Evolutionary conservation across 2,888 invertebrate genomes (phyloP), one percentile per base, ranked within the genome.

Genomic region (Drosophila mimetica): DNA sequence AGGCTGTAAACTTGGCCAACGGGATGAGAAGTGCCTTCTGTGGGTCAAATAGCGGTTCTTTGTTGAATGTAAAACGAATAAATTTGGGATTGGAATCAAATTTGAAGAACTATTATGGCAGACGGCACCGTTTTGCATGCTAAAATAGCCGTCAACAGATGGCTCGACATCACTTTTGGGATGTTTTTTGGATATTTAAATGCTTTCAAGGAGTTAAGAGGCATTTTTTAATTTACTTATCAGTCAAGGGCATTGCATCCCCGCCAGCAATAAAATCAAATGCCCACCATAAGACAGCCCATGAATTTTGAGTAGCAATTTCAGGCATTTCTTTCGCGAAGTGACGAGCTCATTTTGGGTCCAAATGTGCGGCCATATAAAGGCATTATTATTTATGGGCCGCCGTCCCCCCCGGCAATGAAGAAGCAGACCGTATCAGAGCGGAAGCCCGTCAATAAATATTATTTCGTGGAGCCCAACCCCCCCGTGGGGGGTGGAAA

Each of bases 261-360:
- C 28, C 11, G 13, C 25, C 16, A 53, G 71, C 72, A 75, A 81
- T 78, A 73, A 78, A 81, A 81, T 84, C 75, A 75, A 58, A 76
- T 70, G 70, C 74, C 44, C 32, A 57, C 42, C 71, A 72, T 76
- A 75, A 82, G 58, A 69, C 67, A 58, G 34, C 47, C 66, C 65
- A 81, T 84, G 84, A 81, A 84, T 84, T 71, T 76, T 78, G 70
- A 81, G 84, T 74, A 69, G 84, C 75, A 74, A 64, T 67, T 74
- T 44, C 4, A 47, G 53, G 37, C 55, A 46, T 70, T 47, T n/a
- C n/a, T 54, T 55, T 64, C 50, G 55, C 25, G 42, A n/a, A 41
- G 60, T 25, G 34, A 61, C 42, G 39, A 44, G 61, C 61, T 50
- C 61, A 60, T 58, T 61, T 58, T 11, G 3, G 14, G 18, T 42